phyloP scores from a whole-genome alignment of 2,797 vertebrate species.

The Ctenosaura bakeri region DNA sequence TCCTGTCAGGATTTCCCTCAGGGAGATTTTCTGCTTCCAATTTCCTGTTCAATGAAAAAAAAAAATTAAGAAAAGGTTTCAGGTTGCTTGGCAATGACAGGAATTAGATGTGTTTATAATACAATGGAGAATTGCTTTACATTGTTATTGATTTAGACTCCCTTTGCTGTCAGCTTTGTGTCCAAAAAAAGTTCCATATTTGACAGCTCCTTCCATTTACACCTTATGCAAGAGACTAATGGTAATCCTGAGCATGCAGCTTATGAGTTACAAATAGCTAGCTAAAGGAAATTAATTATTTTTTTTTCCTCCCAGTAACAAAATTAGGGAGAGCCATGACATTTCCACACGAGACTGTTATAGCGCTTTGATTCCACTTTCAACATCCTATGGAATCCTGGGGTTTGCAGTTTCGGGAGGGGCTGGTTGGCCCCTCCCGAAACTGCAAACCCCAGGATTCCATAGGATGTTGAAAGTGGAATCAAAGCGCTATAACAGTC shows the following conservation, averaged over 20 bases:
- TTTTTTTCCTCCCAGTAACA: background rate
- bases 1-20: conserved; percentile 36
- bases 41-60: conserved; percentile 44
- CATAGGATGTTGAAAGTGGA: no score
- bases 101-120: conserved; percentile 48
- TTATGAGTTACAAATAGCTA: background rate
- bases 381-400: no score
- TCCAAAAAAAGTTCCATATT: background rate
- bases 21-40: conserved; percentile 31
- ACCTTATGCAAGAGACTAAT: background rate
- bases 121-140: conserved; percentile 34
- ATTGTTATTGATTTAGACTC: background rate
- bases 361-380: no score
- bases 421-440: no score
- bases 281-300: background rate
- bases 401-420: no score
- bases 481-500: no score
- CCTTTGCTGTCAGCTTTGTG: background rate
- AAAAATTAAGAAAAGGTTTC: fast-evolving
- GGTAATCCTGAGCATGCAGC: background rate
- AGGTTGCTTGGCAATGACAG: conserved; percentile 21
- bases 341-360: no score
- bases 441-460: no score
- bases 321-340: no score
- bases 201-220: background rate